Evolutionary conservation across 1,140 invertebrate species (phyloP).

Genomic region (Dysdera silvatica): DNA sequence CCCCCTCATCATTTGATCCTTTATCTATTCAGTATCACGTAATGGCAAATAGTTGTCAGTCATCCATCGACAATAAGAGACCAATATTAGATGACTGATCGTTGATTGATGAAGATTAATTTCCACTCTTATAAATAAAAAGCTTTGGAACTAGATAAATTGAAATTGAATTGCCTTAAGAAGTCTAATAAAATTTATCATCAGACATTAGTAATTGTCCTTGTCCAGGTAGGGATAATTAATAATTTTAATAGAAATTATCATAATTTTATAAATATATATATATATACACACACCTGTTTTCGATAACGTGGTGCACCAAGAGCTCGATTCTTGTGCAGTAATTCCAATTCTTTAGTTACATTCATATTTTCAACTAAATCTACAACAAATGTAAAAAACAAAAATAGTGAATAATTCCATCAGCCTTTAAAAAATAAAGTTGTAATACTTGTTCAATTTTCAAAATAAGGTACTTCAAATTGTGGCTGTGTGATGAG

Average conservation of each 20-base stretch:
- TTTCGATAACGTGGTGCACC: conserved; percentile 75
- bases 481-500: no score
- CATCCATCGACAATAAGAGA: no score
- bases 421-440: not conserved
- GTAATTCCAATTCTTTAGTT: conserved; percentile 58
- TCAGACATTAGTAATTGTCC: not conserved
- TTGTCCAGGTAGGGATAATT: no score
- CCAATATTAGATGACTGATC: no score
- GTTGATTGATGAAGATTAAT: no score
- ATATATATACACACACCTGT: conserved; percentile 39
- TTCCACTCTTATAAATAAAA: no score
- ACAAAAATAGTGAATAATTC: not conserved
- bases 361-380: conserved; percentile 52
- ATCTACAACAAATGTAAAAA: conserved; percentile 31
- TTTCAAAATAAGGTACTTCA: no score
- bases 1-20: no score
- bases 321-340: conserved; percentile 78
- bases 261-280: not conserved
- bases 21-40: no score
- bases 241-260: not conserved
- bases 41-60: no score
- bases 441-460: not conserved
- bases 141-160: no score
- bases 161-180: not conserved
- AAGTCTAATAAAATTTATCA: not conserved